Base-by-base conservation (phyloP, 2,113 vertebrate species). In the Halichoeres trimaculatus region DNA sequence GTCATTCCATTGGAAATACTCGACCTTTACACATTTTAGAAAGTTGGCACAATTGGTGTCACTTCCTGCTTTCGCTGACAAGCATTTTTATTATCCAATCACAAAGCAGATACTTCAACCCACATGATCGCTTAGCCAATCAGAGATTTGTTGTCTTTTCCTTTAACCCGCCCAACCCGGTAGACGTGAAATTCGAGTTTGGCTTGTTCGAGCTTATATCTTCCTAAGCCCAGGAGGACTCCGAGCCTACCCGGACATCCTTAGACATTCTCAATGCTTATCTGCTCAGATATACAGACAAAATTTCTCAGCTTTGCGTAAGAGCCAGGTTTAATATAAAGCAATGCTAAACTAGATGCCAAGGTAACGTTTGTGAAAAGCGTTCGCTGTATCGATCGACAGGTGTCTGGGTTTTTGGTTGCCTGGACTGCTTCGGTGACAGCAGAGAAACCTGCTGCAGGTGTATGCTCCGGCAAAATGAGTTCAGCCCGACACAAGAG, bases 401-500 rank as follows among this genome's bases (percentile, higher is more conserved):
- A n/a, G n/a, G n/a, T n/a, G n/a, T n/a, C n/a, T n/a, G 6, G 45
- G 45, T 20, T n/a, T 2, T 48, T 2, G n/a, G 17, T 48, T 20
- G n/a, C 24, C 53, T 55, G 23, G 8, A 16, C 26, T 8, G 23
- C 50, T 22, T 62, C 5, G 30, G 62, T 84, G 63, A 11, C 34
- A 56, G n/a, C n/a, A n/a, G n/a, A n/a, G 20, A 88, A 74, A 61
- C 38, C 51, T n/a, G 36, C 14, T 6, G 22, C 23, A 30, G 41
- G 38, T 48, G 34, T 36, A 20, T 22, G 22, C 14, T 19, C 43
- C 30, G 63, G 57, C 56, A 70, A 0, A 57, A 35, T 65, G 30
- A 76, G 30, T 5, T 88, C 88, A 30, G 89, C 92, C n/a, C n/a
- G n/a, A n/a, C n/a, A n/a, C n/a, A 76, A 90, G 9, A 26, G 64